Evolutionary conservation across 2,113 vertebrate genomes (phyloP).

Genomic region (Rhinopithecus roxellana): DNA sequence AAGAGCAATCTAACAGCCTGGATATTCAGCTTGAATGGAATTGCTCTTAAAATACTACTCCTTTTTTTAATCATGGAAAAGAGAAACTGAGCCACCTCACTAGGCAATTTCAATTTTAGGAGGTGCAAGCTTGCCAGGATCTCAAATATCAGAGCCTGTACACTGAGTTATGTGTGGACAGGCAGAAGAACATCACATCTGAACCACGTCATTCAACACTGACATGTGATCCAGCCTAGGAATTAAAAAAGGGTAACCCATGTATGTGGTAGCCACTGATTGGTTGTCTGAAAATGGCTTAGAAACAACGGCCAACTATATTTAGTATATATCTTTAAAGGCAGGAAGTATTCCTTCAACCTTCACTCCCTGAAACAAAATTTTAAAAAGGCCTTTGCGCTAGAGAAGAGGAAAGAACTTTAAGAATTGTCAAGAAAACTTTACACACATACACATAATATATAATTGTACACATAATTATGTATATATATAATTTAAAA

Average conservation of each 20-base stretch:
- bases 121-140: conserved; percentile 64
- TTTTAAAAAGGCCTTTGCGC: not conserved
- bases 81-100: conserved; percentile 49
- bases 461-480: not conserved
- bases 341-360: not conserved
- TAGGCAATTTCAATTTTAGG: conserved; percentile 69
- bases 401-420: not conserved
- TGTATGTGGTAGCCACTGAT: not conserved
- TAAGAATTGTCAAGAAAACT: not conserved
- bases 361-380: not conserved
- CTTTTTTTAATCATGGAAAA: conserved; percentile 23
- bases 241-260: conserved; percentile 56
- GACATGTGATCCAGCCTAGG: conserved; percentile 47
- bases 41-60: not conserved
- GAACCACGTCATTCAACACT: conserved; percentile 60
- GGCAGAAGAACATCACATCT: conserved; percentile 66
- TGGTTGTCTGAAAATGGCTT: conserved; percentile 44
- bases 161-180: conserved; percentile 56
- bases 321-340: not conserved
- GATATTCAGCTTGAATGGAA: not conserved
- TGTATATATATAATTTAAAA: not conserved
- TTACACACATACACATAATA: not conserved
- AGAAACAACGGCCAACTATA: conserved; percentile 14
- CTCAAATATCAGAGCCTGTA: conserved; percentile 68
- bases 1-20: not conserved